Evolutionary conservation across 2,888 invertebrate species (phyloP).

Genomic region (Biston betularia): DNA sequence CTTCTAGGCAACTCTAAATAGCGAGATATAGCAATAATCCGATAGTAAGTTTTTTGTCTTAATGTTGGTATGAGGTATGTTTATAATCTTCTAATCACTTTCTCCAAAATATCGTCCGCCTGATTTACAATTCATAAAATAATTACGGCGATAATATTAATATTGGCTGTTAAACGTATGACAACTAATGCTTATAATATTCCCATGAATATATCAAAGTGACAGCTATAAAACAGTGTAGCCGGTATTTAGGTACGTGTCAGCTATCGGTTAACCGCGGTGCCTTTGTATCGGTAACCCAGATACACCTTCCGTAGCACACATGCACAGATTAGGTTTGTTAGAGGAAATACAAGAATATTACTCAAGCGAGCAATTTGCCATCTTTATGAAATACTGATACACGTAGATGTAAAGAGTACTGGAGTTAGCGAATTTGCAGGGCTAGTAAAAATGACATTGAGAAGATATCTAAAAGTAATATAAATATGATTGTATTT

Average conservation of each 20-base stretch:
- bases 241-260: not conserved
- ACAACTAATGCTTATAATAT: not conserved
- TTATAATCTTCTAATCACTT: no score
- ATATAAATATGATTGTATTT: no score
- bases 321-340: constrained; percentile 3
- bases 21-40: no score
- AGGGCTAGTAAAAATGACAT: no score
- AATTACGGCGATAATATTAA: not conserved
- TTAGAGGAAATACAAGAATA: not conserved
- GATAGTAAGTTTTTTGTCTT: no score
- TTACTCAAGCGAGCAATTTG: not conserved
- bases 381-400: not conserved
- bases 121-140: no score
- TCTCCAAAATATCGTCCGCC: no score
- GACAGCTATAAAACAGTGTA: constrained; percentile 17
- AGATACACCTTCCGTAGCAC: constrained; percentile 24
- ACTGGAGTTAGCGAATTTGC: no score
- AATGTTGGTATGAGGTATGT: no score
- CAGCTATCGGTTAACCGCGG: constrained; percentile 25
- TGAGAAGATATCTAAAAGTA: no score
- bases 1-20: no score
- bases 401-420: no score
- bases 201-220: constrained; percentile 2
- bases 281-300: constrained; percentile 22
- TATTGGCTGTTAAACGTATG: not conserved